Evolutionary conservation across 2,888 invertebrate species (phyloP), one percentile per base, ranked within the genome.

Genomic region (Nomada hirtipes): DNA sequence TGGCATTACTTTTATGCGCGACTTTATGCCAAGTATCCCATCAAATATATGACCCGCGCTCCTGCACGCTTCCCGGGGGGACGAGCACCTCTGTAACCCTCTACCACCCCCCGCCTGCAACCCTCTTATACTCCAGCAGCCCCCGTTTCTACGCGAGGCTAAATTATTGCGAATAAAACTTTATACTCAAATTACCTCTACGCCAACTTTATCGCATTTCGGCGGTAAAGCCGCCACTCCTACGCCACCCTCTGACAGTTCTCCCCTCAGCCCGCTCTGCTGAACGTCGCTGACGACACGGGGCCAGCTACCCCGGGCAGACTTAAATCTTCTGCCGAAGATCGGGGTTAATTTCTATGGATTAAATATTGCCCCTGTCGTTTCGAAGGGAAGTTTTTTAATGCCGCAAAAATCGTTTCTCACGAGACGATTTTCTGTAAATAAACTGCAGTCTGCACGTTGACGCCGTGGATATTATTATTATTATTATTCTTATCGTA

Each of bases 91-190:
- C 78, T 65, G 50, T 50, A 63, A 26, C 84, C 72, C 68, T 53
- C 71, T 63, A 10, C 2, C 42, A 44, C 70, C 57, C 63, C 50
- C 60, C 59, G 55, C 15, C 65, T 36, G 42, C 50, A 42, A 47
- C 10, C 64, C 76, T 50, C 71, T 68, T 59, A 50, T 29, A 26
- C 72, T 77, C 68, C 74, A 55, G 59, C 70, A 29, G 73, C 78
- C 85, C 74, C 77, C 82, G 85, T 85, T 83, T 85, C 80, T 82
- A 60, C 86, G 77, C 67, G 72, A 77, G 86, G 88, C 87, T 92
- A 92, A 92, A 93, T 93, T 93, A 93, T 93, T 93, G 92, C 93
- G 93, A 93, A 93, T 93, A 93, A 93, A 93, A 93, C 93, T 93
- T 93, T 93, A 93, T 92, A 92, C 91, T 91, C 89, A 93, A 93